Base-by-base conservation (phyloP, 23 tunicate genomes). In the Halocynthia aurantium region DNA sequence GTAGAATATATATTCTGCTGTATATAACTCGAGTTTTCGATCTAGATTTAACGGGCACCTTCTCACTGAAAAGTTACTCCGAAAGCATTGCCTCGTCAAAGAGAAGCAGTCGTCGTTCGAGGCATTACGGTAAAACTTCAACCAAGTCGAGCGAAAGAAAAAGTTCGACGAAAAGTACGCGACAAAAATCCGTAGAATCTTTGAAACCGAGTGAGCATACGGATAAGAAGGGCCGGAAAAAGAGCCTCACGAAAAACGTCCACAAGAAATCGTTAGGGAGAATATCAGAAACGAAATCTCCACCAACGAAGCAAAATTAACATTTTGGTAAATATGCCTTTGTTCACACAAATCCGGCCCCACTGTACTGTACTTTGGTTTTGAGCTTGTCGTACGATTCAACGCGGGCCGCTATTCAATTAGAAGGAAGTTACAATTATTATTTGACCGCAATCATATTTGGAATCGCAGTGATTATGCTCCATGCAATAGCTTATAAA, bases 61-160 rank as follows among this genome's bases (percentile, higher is more conserved):
- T 15, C 10, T 65, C 70, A 8, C 70, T 65, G n/a, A 65, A 65
- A 6, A 65, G 70, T 65, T 65, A 20, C 31, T 40, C 70, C 19
- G 70, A 65, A 65, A 65, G 70, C 31, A 64, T 51, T 13, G 78
- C 61, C 10, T 53, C 78, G 10, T 56, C 78, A 8, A 52, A 52
- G 4, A 20, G 78, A 10, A 67, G 72, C 72, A 74, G 78, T 17
- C 55, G 56, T 13, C 44, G 44, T 31, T 49, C 78, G 5, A 22
- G 55, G 56, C 78, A 74, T 74, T 74, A 74, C 78, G 78, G 78
- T 11, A 74, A 54, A 74, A 22, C 55, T 52, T 21, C 50, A 22
- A 8, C 62, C 13, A 51, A 20, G 62, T 11, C 9, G 1, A 44
- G 56, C 8, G 56, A 22, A 20, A 53, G 19, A 15, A 74, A 74